Percentiles rank a stretch among this genome's conserved stretches.
Evolutionary conservation across 1,140 invertebrate genomes (phyloP).

Genomic region (Oryzaephilus surinamensis): DNA sequence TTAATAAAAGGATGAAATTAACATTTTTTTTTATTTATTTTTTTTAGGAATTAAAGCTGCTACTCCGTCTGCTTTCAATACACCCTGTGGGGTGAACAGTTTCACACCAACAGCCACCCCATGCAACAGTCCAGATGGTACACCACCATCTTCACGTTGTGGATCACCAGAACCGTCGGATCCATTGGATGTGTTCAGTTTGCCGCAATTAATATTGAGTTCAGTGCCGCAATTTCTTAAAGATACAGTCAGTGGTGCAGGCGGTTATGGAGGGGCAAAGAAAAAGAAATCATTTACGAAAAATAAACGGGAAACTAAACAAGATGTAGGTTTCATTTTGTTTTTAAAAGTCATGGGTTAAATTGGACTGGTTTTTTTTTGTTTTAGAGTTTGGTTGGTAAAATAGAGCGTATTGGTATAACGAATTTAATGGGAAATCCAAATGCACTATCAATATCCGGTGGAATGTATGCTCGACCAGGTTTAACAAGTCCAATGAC

Average conservation of each 20-base stretch:
- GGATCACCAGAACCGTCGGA: conserved; percentile 42
- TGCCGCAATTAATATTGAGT: conserved; percentile 49
- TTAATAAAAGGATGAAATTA: not conserved
- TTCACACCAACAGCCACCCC: conserved; percentile 72
- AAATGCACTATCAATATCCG: conserved; percentile 42
- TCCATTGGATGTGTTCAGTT: conserved; percentile 36
- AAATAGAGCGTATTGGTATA: conserved; percentile 56
- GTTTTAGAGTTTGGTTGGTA: conserved; percentile 47
- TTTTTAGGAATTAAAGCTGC: conserved; percentile 50
- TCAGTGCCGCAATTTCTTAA: conserved; percentile 66
- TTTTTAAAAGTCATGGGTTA: no score
- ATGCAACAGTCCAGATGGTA: conserved; percentile 63
- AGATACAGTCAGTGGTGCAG: conserved; percentile 49
- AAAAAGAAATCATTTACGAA: conserved; percentile 21
- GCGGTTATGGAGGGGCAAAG: conserved; percentile 36
- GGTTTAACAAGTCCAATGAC: conserved; percentile 59
- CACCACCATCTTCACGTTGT: conserved; percentile 45
- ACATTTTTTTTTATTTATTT: not conserved
- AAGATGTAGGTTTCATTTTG: conserved; percentile 6
- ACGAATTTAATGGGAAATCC: conserved; percentile 55
- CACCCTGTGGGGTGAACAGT: conserved; percentile 52
- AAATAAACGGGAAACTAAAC: conserved; percentile 6
- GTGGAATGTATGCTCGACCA: conserved; percentile 43
- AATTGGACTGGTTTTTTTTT: conserved; percentile 4
- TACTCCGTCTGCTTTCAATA: conserved; percentile 53